Percentiles rank a stretch among this genome's conserved stretches.
These are phyloP conservation scores for Erinaceus europaeus DNA, from an alignment of 2,113 vertebrate species.

Conservation along the genomic window DNA sequence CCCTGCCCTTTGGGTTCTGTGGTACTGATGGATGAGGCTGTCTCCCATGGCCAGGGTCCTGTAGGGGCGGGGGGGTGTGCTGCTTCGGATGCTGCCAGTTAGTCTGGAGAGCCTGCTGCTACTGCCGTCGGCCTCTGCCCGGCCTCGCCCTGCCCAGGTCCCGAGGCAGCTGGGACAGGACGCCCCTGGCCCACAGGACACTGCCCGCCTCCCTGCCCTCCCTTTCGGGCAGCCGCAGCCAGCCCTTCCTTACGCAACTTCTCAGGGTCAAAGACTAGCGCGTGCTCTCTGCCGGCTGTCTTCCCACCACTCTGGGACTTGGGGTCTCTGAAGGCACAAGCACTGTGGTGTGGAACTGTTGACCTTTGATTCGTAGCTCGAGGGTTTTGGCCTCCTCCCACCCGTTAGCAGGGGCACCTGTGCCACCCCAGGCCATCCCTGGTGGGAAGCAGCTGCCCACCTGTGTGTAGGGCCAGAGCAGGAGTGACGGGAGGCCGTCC, in stretches of 20 bases:
- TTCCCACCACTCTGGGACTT: not conserved
- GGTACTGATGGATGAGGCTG: not conserved
- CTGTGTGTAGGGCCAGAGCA: not conserved
- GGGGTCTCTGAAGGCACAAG: constrained; percentile 10
- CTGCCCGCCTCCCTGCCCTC: not conserved
- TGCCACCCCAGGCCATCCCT: not conserved
- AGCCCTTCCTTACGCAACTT: constrained; percentile 8
- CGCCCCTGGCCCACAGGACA: not conserved
- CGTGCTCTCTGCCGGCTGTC: not conserved
- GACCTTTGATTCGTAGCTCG: not conserved
- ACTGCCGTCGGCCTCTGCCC: not conserved
- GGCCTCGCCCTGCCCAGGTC: not conserved
- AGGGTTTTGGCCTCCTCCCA: not conserved
- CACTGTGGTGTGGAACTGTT: not conserved
- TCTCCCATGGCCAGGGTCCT: not conserved
- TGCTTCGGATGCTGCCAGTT: not conserved
- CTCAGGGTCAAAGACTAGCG: constrained; percentile 55
- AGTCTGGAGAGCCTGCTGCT: not conserved
- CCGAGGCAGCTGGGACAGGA: not conserved
- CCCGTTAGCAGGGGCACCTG: not conserved
- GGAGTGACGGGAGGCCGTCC: too few species aligned
- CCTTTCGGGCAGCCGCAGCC: not conserved
- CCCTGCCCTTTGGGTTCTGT: not conserved
- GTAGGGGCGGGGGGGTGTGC: not conserved
- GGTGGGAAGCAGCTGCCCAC: not conserved